These are phyloP conservation scores for Strongylocentrotus purpuratus DNA, from an alignment of 35 echinoderm and acorn worm species.

Conservation along the genomic window DNA sequence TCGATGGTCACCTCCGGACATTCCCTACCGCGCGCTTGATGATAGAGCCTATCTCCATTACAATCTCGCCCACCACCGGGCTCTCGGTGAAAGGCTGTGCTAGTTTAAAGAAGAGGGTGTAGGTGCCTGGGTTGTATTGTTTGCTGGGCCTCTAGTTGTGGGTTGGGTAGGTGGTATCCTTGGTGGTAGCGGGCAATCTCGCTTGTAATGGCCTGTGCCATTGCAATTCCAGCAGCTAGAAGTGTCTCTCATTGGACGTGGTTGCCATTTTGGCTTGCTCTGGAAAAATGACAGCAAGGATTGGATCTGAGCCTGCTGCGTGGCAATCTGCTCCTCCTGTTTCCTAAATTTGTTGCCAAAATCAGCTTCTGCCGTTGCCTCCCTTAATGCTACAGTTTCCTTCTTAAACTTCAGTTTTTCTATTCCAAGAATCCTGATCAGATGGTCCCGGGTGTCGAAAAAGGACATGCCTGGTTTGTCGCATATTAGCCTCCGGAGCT, in stretches of 20 bases:
- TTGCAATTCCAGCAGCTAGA: conserved; percentile 50
- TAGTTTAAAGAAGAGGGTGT: conserved; percentile 50
- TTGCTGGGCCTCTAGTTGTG: too few species aligned
- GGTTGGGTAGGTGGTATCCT: too few species aligned
- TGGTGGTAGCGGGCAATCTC: conserved; percentile 24
- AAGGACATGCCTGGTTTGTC: conserved; percentile 4
- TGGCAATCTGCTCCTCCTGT: conserved; percentile 5
- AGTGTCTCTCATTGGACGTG: conserved; percentile 46
- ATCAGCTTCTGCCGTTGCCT: conserved; percentile 48
- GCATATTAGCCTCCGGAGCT: conserved; percentile 18
- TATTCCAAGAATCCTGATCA: neutral
- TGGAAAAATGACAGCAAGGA: neutral
- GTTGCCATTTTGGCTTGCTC: conserved; percentile 20
- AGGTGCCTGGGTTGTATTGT: neutral
- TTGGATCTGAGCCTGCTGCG: neutral
- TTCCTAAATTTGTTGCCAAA: conserved; percentile 7
- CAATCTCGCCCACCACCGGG: conserved; percentile 53
- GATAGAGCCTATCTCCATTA: neutral
- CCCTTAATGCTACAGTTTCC: conserved; percentile 53
- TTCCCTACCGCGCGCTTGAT: conserved; percentile 60
- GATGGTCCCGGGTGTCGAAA: neutral
- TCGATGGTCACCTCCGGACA: conserved; percentile 52
- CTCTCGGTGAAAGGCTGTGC: conserved; percentile 56
- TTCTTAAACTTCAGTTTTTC: conserved; percentile 62
- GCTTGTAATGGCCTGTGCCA: conserved; percentile 2